Conservation (phyloP, 2,113 vertebrate genomes). For the Nycticryphes semicollaris region DNA sequence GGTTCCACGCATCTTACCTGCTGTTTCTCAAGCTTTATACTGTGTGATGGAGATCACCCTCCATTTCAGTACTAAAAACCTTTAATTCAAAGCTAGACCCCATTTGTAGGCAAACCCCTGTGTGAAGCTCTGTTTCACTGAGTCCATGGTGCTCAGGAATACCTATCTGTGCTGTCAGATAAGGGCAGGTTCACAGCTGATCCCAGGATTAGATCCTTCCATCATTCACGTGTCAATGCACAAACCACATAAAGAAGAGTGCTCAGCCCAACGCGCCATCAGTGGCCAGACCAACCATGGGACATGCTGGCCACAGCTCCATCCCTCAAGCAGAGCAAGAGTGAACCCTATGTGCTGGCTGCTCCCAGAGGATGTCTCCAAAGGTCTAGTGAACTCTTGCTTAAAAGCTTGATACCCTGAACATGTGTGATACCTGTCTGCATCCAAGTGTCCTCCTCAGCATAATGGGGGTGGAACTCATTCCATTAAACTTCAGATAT, state of each 20-base stretch:
- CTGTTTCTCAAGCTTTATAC: not conserved
- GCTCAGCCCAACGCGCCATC: not conserved
- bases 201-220: not conserved
- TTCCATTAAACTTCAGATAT: not conserved
- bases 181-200: not conserved
- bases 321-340: not conserved
- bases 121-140: not conserved
- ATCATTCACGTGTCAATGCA: not conserved
- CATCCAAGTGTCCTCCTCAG: not conserved
- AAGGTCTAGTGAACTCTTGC: not conserved
- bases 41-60: not conserved
- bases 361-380: not conserved
- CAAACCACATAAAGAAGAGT: not conserved
- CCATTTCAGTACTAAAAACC: not conserved
- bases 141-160: not conserved
- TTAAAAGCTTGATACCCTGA: not conserved
- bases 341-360: not conserved
- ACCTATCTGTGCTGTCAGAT: not conserved
- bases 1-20: not conserved
- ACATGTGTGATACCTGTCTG: not conserved
- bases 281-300: not conserved
- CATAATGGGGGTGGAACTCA: not conserved
- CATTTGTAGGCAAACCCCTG: not conserved
- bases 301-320: accelerated
- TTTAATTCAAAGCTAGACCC: not conserved